These are phyloP conservation scores for Candoia aspera DNA, from an alignment of 2,113 vertebrate species.

Conservation along the genomic window DNA sequence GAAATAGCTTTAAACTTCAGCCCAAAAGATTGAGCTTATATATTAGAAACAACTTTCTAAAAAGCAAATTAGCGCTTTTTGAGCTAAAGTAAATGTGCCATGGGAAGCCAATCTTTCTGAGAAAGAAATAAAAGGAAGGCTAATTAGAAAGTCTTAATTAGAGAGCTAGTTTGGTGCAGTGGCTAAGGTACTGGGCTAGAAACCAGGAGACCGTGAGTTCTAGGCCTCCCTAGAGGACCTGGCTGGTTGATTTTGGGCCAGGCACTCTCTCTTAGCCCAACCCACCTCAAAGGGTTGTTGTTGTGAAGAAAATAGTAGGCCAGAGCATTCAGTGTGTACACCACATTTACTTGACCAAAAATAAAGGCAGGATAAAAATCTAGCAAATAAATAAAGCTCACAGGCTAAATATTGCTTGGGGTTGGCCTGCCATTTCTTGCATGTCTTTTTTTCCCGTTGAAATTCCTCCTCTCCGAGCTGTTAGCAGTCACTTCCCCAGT, in stretches of 20 bases:
- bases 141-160: neutral
- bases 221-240: neutral
- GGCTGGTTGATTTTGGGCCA: neutral
- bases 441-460: neutral
- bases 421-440: neutral
- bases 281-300: neutral
- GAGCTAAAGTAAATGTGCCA: neutral
- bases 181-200: neutral
- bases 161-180: neutral
- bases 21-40: neutral
- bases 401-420: neutral
- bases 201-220: neutral
- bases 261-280: neutral
- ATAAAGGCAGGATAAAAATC: neutral
- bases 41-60: constrained; percentile 8
- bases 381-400: neutral
- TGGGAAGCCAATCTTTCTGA: neutral
- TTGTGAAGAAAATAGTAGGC: neutral
- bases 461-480: neutral
- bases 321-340: neutral
- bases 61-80: neutral
- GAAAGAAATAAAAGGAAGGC: neutral
- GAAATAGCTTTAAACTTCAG: neutral
- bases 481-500: neutral
- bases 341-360: neutral